Evolutionary conservation across 2,113 vertebrate genomes (phyloP).

Genomic region (Phocoena sinus): DNA sequence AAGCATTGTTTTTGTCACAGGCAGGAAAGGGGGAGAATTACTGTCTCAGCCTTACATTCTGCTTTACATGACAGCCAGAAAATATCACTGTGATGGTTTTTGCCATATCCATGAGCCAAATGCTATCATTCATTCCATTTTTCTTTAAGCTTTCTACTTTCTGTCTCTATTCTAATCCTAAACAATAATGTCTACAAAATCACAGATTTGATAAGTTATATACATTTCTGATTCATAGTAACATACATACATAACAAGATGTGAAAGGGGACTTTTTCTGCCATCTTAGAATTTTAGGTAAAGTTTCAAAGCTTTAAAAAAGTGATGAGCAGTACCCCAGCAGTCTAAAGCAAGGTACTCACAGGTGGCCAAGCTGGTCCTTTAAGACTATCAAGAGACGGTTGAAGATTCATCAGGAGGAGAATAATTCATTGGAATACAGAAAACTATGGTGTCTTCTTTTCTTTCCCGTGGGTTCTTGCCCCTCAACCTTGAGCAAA

Average conservation of each 20-base stretch:
- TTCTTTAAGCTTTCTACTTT: background rate
- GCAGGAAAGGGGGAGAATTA: background rate
- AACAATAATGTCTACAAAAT: background rate
- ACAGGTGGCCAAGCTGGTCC: background rate
- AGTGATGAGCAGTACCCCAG: background rate
- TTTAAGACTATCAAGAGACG: background rate
- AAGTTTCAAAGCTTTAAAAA: background rate
- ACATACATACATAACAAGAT: background rate
- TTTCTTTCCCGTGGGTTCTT: background rate
- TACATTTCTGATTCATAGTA: background rate
- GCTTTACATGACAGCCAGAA: background rate
- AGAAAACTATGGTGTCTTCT: background rate
- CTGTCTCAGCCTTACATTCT: background rate
- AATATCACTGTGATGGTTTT: background rate
- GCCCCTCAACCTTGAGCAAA: background rate
- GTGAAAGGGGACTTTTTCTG: background rate
- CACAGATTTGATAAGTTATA: background rate
- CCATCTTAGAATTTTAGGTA: background rate
- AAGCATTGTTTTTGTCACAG: background rate
- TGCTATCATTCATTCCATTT: background rate
- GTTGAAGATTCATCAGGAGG: background rate
- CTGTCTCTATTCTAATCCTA: background rate
- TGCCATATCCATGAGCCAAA: background rate
- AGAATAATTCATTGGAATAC: background rate
- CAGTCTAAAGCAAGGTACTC: background rate